These are phyloP conservation scores for Pristis pectinata DNA, from an alignment of 2,797 vertebrate genomes.

Conservation along the genomic window DNA sequence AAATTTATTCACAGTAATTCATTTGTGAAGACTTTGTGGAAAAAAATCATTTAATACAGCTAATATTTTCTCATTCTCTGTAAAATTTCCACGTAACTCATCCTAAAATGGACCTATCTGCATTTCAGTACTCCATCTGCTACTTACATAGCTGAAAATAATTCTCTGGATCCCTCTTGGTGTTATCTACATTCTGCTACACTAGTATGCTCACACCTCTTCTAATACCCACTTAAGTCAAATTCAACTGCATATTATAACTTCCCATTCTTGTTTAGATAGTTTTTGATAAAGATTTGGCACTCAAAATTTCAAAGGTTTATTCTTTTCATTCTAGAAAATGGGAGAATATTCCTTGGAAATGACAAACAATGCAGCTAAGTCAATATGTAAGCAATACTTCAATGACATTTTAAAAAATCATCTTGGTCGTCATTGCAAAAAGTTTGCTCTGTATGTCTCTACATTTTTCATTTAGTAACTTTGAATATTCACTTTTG, in stretches of 20 bases:
- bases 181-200: neutral
- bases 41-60: neutral
- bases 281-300: neutral
- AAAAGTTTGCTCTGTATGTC: neutral
- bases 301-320: neutral
- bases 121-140: neutral
- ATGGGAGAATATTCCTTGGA: neutral
- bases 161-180: neutral
- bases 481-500: neutral
- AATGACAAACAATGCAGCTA: neutral
- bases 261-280: neutral
- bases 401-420: neutral
- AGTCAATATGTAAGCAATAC: neutral
- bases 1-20: slow-evolving; percentile 15
- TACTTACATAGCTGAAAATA: neutral
- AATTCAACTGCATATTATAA: neutral
- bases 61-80: neutral
- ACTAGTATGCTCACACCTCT: neutral
- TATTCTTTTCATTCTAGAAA: neutral
- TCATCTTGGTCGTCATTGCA: neutral
- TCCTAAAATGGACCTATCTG: slow-evolving; percentile 2
- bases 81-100: neutral
- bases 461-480: neutral
- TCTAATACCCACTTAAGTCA: neutral
- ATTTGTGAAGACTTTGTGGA: neutral